Conservation (phyloP, 2,113 vertebrate species). For the Zosterops hypoxanthus region DNA sequence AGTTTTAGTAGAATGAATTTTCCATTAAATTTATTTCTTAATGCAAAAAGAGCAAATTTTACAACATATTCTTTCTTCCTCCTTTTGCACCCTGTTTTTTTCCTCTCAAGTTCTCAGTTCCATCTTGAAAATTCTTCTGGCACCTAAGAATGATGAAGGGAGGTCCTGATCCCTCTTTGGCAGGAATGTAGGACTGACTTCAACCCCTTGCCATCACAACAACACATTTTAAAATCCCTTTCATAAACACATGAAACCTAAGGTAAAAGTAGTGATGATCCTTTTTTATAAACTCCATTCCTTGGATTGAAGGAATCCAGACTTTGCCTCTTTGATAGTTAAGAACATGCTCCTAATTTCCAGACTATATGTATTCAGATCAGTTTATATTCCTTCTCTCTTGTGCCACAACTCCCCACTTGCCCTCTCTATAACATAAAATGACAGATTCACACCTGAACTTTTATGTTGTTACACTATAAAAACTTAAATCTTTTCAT, state of each 20-base stretch:
- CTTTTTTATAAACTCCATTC: background rate
- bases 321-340: background rate
- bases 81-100: background rate
- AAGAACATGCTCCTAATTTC: background rate
- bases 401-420: background rate
- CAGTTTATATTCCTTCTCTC: background rate
- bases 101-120: background rate
- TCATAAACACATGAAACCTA: background rate
- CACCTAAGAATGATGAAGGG: background rate
- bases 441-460: background rate
- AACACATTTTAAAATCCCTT: conserved; percentile 47
- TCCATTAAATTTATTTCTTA: background rate
- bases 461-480: background rate
- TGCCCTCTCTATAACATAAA: background rate
- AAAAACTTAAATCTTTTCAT: background rate
- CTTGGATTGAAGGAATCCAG: background rate
- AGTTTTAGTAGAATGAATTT: background rate
- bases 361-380: background rate
- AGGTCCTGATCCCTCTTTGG: conserved; percentile 25
- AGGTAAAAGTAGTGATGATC: background rate
- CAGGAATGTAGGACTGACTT: background rate
- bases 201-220: conserved; percentile 2
- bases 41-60: background rate
- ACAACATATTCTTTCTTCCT: background rate
- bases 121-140: conserved; percentile 16